phyloP scores from a whole-genome alignment of 37 sponge, comb jelly and placozoan species.

The Crambe crambe region DNA sequence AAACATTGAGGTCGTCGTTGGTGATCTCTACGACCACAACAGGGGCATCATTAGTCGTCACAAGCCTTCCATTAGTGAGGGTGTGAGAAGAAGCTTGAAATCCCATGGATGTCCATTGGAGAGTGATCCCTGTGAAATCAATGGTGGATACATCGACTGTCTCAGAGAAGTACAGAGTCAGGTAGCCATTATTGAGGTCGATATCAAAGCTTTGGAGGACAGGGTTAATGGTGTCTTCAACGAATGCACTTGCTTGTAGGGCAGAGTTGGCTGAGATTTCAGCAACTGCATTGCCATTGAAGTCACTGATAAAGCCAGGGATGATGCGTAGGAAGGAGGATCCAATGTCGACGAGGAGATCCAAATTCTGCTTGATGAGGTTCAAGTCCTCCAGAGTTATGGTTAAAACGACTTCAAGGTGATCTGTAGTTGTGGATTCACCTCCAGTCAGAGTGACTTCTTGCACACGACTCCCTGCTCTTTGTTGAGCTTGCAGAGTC shows the following conservation, averaged over 20 bases:
- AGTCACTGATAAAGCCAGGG: slow-evolving; percentile 57
- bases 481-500: slow-evolving; percentile 46
- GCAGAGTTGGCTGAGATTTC: slow-evolving; percentile 48
- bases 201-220: slow-evolving; percentile 58
- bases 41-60: slow-evolving; percentile 33
- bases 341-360: slow-evolving; percentile 36
- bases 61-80: slow-evolving; percentile 44
- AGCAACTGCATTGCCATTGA: slow-evolving; percentile 60
- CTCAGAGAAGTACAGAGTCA: slow-evolving; percentile 88
- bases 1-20: slow-evolving; percentile 76
- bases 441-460: slow-evolving; percentile 78
- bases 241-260: slow-evolving; percentile 42
- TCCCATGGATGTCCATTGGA: slow-evolving; percentile 49
- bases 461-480: slow-evolving; percentile 16
- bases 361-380: slow-evolving; percentile 63
- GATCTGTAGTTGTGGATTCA: slow-evolving; percentile 34
- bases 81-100: slow-evolving; percentile 14
- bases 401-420: slow-evolving; percentile 49
- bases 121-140: slow-evolving; percentile 65
- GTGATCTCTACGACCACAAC: slow-evolving; percentile 44
- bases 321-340: slow-evolving; percentile 61
- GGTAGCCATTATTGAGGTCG: slow-evolving; percentile 73
- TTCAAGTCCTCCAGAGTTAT: slow-evolving; percentile 77
- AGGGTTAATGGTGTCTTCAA: slow-evolving; percentile 70
- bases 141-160: slow-evolving; percentile 73